Conservation (phyloP, 1,140 invertebrate genomes). For the Octopus bimaculoides region DNA sequence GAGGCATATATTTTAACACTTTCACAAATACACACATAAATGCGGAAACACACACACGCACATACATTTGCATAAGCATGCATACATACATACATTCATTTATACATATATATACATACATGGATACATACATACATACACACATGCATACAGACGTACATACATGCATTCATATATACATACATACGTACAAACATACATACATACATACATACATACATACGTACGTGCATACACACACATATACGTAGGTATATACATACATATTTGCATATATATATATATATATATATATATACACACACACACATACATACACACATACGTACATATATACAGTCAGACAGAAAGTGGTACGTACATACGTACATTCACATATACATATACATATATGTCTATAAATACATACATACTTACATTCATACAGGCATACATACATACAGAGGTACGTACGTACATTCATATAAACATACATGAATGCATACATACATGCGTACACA, state of each 20-base stretch:
- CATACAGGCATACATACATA: neutral
- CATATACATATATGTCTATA: neutral
- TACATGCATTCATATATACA: no score
- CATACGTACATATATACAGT: neutral
- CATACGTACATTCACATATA: neutral
- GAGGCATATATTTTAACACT: no score
- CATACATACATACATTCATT: no score
- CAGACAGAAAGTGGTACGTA: neutral
- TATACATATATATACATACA: no score
- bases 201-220: no score
- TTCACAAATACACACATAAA: no score
- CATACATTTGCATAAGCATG: no score
- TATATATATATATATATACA: no score
- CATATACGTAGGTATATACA: neutral
- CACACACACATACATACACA: neutral
- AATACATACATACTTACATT: neutral
- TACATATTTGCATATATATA: neutral
- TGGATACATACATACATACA: no score
- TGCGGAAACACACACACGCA: no score
- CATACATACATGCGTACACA: neutral
- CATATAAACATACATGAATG: neutral
- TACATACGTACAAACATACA: no score
- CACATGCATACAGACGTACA: no score
- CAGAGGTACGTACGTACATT: neutral
- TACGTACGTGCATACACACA: neutral